Conservation (phyloP, 2,113 vertebrate genomes). For the Lepus americanus region DNA sequence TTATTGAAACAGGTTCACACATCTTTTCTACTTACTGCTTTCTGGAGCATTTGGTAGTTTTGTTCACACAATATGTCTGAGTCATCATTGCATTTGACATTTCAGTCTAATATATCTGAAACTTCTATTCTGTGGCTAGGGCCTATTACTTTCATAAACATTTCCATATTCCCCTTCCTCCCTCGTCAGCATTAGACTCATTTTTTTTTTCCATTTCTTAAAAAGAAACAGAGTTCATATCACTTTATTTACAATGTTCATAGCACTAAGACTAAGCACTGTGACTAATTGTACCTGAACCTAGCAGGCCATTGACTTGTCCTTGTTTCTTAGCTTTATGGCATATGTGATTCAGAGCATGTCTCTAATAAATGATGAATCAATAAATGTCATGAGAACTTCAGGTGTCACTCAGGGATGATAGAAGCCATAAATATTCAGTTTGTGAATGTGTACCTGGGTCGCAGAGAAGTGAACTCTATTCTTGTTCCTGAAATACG, state of each 20-base stretch:
- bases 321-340: background rate
- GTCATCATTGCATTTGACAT: conserved; percentile 79
- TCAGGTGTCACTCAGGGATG: conserved; percentile 11
- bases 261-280: background rate
- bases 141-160: conserved; percentile 66
- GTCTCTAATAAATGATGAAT: background rate
- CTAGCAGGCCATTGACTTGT: background rate
- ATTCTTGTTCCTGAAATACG: background rate
- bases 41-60: conserved; percentile 69
- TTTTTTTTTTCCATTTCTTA: conserved; percentile 56
- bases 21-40: conserved; percentile 68
- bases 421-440: background rate
- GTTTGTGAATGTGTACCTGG: background rate
- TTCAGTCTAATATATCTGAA: conserved; percentile 72
- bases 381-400: background rate
- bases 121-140: conserved; percentile 72
- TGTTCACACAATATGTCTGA: conserved; percentile 77
- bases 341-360: background rate
- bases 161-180: conserved; percentile 63
- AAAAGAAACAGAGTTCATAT: conserved; percentile 1
- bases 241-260: background rate
- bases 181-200: conserved; percentile 12
- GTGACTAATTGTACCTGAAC: background rate
- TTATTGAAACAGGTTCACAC: conserved; percentile 69
- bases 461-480: background rate